These are phyloP conservation scores for Acomys russatus DNA, from an alignment of 2,797 vertebrate genomes.

Conservation along the genomic window DNA sequence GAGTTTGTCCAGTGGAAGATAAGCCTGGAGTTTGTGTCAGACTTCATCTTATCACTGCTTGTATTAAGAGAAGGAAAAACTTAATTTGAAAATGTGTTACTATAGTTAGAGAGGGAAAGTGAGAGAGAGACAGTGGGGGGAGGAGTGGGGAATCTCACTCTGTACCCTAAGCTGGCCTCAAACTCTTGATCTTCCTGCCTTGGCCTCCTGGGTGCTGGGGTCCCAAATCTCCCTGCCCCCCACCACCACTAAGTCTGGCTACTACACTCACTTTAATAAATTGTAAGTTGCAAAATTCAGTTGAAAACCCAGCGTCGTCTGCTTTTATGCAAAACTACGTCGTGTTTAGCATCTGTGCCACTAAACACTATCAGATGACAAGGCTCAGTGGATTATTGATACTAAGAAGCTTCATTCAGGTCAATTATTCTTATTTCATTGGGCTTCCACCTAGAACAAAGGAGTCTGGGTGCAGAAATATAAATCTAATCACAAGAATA, in stretches of 20 bases:
- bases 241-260: not conserved
- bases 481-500: not conserved
- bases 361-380: no score
- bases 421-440: not conserved
- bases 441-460: not conserved
- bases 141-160: not conserved
- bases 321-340: not conserved
- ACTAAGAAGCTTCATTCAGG: not conserved
- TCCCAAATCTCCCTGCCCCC: not conserved
- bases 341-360: not conserved
- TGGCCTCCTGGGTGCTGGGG: not conserved
- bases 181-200: no score
- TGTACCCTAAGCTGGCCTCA: not conserved
- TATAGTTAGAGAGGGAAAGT: no score
- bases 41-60: not conserved
- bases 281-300: not conserved
- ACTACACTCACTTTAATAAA: not conserved
- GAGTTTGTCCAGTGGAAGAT: not conserved
- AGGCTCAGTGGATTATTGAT: not conserved
- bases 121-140: no score
- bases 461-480: not conserved
- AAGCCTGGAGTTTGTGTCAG: constrained; percentile 5
- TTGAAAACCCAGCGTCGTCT: not conserved
- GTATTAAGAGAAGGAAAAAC: not conserved
- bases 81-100: not conserved